phyloP scores from a whole-genome alignment of 2,888 invertebrate species.

The Yponomeuta plumbellus region DNA sequence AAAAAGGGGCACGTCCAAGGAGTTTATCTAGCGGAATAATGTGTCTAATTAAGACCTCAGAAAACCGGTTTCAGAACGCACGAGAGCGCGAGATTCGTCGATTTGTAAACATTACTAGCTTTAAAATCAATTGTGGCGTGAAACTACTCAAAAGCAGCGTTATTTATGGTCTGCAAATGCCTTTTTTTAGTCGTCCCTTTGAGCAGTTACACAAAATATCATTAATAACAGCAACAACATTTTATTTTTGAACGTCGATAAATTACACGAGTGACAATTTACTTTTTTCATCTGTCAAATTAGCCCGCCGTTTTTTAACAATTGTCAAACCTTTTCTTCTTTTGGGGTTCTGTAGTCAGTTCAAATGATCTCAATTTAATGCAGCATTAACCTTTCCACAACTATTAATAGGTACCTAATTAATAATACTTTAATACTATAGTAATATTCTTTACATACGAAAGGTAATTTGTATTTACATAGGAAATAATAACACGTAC shows the following conservation, averaged over 20 bases:
- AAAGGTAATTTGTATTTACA: no score
- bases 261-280: conserved; percentile 67
- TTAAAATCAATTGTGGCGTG: conserved; percentile 56
- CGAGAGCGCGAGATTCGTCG: conserved; percentile 25
- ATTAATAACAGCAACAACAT: conserved; percentile 24
- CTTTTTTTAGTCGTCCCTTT: not conserved
- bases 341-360: conserved; percentile 22
- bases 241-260: conserved; percentile 65
- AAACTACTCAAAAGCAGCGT: conserved; percentile 45
- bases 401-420: not conserved
- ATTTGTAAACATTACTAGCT: conserved; percentile 56
- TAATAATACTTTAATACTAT: no score
- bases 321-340: conserved; percentile 50
- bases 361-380: not conserved
- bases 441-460: no score
- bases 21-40: conserved; percentile 46
- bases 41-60: conserved; percentile 37
- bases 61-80: conserved; percentile 37
- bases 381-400: not conserved
- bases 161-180: conserved; percentile 56
- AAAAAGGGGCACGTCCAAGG: conserved; percentile 29
- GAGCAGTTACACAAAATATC: conserved; percentile 1
- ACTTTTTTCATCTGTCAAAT: conserved; percentile 71
- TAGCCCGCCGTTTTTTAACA: conserved; percentile 60
- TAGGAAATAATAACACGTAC: no score